Conservation (phyloP, 2,888 invertebrate genomes). For the Ennomos fuscantarius region DNA sequence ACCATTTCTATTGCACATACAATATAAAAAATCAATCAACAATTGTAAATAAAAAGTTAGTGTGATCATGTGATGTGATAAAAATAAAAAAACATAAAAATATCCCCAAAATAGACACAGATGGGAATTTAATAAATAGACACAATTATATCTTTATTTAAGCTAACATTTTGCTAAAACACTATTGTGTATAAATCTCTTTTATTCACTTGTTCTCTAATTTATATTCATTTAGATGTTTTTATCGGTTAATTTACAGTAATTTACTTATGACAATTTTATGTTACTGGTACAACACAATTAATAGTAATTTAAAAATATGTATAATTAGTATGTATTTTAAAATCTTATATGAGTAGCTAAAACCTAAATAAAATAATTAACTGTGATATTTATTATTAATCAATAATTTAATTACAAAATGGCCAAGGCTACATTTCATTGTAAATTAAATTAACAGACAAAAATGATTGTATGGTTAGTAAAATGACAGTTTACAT, state of each 20-base stretch:
- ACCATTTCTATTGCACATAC: conserved; percentile 42
- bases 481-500: no score
- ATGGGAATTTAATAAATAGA: conserved; percentile 40
- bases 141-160: conserved; percentile 3
- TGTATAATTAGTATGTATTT: no score
- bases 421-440: no score
- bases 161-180: conserved; percentile 47
- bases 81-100: conserved; percentile 45
- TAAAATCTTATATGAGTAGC: no score
- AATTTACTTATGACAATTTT: no score
- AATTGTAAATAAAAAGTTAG: conserved; percentile 43
- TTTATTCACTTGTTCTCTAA: background rate
- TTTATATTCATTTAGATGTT: background rate
- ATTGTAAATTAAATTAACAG: no score
- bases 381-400: no score
- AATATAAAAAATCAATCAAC: background rate
- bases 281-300: no score
- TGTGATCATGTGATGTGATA: conserved; percentile 48
- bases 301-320: no score
- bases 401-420: no score
- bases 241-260: background rate
- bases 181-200: conserved; percentile 37
- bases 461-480: no score
- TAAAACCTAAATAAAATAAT: no score
- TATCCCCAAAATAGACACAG: conserved; percentile 59